Base-by-base conservation (phyloP, 2,888 invertebrate species). In the Toxonevra muliebris region DNA sequence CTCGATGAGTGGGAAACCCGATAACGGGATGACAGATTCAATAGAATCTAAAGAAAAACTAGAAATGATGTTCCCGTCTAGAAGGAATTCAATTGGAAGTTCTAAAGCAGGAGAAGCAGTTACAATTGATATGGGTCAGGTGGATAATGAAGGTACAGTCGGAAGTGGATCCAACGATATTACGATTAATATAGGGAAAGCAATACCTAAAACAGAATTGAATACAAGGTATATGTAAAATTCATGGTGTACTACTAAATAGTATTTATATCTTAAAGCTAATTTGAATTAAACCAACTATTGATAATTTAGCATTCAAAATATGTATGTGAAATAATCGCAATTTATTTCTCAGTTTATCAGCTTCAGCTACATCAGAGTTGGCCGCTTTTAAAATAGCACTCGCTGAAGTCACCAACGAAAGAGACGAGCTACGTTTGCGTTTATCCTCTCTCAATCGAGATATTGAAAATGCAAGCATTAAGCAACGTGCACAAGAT, bases 331-430 rank as follows among this genome's bases (percentile, higher is more conserved):
- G n/a, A n/a, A n/a, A n/a, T n/a, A n/a, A n/a, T n/a, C n/a, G n/a
- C n/a, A n/a, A n/a, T n/a, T n/a, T n/a, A n/a, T n/a, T n/a, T n/a
- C n/a, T n/a, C 9, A 41, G 42, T 41, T 41, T 42, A 41, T 30
- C 20, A 55, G 15, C 19, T 13, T n/a, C 40, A 7, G 61, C 53
- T 5, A 48, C 19, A 19, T 55, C 60, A 8, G 85, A 85, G 59
- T 64, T 84, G 64, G 77, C 79, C 1, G 82, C 80, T 2, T 77
- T 82, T 41, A 81, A 82, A 67, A 84, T 84, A 45, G 79, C 82
- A 1, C 61, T 84, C 0, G 75, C 73, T 15, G 83, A 85, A 58
- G 71, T 84, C 0, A 79, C 79, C 0, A 70, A 68, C 1, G 83
- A 85, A 61, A 76, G 83, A 2, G 81, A 84, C 69, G 82, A 83